Evolutionary conservation across 2,113 vertebrate species (phyloP).

Genomic region (Chionis minor): DNA sequence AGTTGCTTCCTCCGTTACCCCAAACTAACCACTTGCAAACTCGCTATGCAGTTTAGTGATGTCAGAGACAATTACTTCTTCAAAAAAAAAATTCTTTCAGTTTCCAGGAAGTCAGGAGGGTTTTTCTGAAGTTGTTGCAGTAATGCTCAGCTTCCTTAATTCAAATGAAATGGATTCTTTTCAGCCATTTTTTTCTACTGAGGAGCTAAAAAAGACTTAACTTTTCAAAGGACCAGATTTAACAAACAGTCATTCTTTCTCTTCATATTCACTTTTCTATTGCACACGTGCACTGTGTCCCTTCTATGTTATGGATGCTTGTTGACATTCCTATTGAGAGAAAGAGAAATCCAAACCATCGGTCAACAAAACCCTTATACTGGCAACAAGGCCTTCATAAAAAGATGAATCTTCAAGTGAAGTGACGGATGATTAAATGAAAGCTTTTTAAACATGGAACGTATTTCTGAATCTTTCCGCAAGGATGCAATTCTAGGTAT

Average conservation of each 20-base stretch:
- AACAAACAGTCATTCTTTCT: neutral
- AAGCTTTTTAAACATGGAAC: neutral
- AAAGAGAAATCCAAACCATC: neutral
- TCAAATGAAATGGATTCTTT: constrained; percentile 12
- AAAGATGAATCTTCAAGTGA: neutral
- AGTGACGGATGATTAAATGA: neutral
- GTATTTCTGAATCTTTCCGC: neutral
- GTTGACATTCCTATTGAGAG: neutral
- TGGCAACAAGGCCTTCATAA: neutral
- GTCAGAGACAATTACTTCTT: constrained; percentile 83
- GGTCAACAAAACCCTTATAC: neutral
- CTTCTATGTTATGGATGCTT: neutral
- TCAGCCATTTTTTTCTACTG: neutral
- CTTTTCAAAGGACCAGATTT: neutral
- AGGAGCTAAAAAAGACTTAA: neutral
- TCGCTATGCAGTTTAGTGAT: constrained; percentile 73
- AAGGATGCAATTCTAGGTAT: neutral
- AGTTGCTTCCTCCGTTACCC: constrained; percentile 82
- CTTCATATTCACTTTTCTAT: neutral
- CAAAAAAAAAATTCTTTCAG: constrained; percentile 67
- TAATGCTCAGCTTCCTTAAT: constrained; percentile 70
- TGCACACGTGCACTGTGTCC: neutral
- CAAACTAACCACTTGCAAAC: constrained; percentile 75
- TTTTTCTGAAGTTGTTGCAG: constrained; percentile 60
- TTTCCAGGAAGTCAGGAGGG: constrained; percentile 82